A percentile compares a stretch with the other conserved stretches of the same genome.
Conservation (phyloP, 2,888 invertebrate species). For the Drosophila mimica region DNA sequence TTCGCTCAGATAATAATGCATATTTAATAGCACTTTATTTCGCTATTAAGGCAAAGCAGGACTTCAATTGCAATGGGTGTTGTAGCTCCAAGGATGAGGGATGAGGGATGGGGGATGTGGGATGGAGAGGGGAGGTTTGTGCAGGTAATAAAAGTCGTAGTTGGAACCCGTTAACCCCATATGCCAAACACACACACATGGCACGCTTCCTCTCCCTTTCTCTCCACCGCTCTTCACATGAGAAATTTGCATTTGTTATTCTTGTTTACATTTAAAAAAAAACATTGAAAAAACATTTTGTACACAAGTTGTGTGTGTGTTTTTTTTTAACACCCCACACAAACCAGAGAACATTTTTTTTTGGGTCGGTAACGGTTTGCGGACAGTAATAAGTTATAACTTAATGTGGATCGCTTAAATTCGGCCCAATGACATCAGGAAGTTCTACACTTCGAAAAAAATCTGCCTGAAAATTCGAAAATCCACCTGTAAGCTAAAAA, state of each 20-base stretch:
- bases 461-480: background rate
- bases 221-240: slow-evolving; percentile 14
- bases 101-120: background rate
- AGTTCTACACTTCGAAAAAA: background rate
- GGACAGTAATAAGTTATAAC: slow-evolving; percentile 33
- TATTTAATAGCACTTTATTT: slow-evolving; percentile 54
- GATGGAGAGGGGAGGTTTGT: background rate
- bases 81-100: background rate
- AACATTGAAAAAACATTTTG: slow-evolving; percentile 75
- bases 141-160: background rate
- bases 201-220: background rate
- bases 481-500: background rate
- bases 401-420: slow-evolving; percentile 51
- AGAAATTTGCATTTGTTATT: slow-evolving; percentile 77
- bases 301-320: slow-evolving; percentile 27
- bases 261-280: slow-evolving; percentile 78
- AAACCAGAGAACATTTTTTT: slow-evolving; percentile 9
- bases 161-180: slow-evolving; percentile 4
- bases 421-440: slow-evolving; percentile 52
- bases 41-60: slow-evolving; percentile 9
- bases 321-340: slow-evolving; percentile 24
- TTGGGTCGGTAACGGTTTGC: slow-evolving; percentile 50
- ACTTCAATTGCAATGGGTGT: slow-evolving; percentile 27
- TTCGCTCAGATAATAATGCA: slow-evolving; percentile 54
- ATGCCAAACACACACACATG: slow-evolving; percentile 33